phyloP scores from a whole-genome alignment of 2,888 invertebrate species.

The Artemia sp. region DNA sequence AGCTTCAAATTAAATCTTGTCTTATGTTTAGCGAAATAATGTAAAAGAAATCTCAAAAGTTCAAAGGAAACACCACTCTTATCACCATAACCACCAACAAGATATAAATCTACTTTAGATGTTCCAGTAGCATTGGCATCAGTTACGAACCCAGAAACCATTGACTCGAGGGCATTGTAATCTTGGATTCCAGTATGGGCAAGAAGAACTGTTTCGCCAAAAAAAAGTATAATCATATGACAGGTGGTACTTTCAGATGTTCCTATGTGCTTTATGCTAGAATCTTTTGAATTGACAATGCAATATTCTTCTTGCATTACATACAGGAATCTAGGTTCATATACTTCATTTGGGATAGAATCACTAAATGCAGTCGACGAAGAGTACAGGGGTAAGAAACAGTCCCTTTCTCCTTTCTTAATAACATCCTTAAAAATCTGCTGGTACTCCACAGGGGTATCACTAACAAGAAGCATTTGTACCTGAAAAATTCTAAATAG shows the following conservation, averaged over 20 bases:
- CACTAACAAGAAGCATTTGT: no score
- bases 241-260: slow-evolving; percentile 16
- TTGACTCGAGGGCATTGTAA: not conserved
- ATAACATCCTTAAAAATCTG: no score
- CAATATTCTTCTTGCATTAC: slow-evolving; percentile 16
- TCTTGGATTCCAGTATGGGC: slow-evolving; percentile 15
- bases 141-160: slow-evolving; percentile 8
- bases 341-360: not conserved
- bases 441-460: no score
- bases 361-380: no score
- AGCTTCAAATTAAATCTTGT: slow-evolving; percentile 2
- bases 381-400: no score
- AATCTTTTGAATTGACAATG: not conserved
- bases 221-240: slow-evolving; percentile 4
- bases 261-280: slow-evolving; percentile 2
- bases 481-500: no score
- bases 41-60: not conserved
- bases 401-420: no score
- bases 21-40: not conserved
- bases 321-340: not conserved
- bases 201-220: not conserved
- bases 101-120: slow-evolving; percentile 14
- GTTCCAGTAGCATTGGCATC: not conserved
- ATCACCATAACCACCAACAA: slow-evolving; percentile 15
- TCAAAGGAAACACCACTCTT: slow-evolving; percentile 2